Conservation (phyloP, 2,113 vertebrate genomes). For the Perccottus glenii region DNA sequence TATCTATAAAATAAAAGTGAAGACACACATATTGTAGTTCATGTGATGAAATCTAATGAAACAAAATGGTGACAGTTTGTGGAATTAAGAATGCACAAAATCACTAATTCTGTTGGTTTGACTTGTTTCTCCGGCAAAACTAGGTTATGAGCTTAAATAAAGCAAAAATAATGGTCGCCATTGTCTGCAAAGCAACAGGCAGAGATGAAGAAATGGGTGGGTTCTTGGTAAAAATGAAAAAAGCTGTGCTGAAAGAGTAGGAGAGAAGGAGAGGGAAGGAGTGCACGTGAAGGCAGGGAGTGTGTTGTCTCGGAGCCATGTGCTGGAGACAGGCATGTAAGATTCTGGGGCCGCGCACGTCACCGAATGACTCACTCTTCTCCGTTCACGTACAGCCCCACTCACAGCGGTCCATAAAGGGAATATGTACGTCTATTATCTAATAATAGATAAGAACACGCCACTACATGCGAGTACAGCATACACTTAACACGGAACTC, state of each 20-base stretch:
- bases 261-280: slow-evolving; percentile 21
- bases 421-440: background rate
- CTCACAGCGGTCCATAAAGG: slow-evolving; percentile 26
- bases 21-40: background rate
- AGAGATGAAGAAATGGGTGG: slow-evolving; percentile 32
- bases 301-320: slow-evolving; percentile 72
- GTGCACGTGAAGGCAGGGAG: slow-evolving; percentile 70
- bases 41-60: background rate
- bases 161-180: slow-evolving; percentile 20
- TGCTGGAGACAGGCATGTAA: slow-evolving; percentile 63
- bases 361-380: slow-evolving; percentile 64
- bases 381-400: slow-evolving; percentile 38
- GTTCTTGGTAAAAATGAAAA: slow-evolving; percentile 12
- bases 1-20: background rate
- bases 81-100: background rate
- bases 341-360: slow-evolving; percentile 46
- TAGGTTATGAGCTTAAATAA: slow-evolving; percentile 33
- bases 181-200: slow-evolving; percentile 47
- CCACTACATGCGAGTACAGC: background rate
- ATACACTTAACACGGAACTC: background rate
- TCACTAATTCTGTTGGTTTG: background rate
- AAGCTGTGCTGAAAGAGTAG: slow-evolving; percentile 12
- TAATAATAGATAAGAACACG: slow-evolving; percentile 41
- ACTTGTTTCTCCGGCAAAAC: slow-evolving; percentile 27
- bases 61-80: background rate